Evolutionary conservation across 2,113 vertebrate species (phyloP).

Genomic region (Dasyornis broadbenti): DNA sequence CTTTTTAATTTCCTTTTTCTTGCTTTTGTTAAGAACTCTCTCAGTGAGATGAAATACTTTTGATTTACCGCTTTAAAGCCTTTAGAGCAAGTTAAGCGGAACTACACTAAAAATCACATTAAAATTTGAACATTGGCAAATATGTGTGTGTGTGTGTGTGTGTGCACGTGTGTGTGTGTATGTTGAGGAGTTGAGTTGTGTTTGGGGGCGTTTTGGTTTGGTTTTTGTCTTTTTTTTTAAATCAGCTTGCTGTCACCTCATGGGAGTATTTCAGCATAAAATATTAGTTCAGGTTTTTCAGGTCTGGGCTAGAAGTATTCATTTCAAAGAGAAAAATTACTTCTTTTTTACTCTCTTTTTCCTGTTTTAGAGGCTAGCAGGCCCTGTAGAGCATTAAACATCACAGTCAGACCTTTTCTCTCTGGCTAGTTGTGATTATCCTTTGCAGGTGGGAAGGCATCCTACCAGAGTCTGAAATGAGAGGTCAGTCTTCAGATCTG

Average conservation of each 20-base stretch:
- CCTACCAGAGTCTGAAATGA: background rate
- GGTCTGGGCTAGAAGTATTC: background rate
- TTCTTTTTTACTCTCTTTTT: background rate
- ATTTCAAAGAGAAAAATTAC: background rate
- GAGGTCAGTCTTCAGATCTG: conserved; percentile 42
- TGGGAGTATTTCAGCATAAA: background rate
- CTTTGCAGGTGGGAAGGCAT: background rate
- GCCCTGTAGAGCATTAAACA: background rate
- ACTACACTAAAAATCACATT: background rate
- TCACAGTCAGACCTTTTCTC: conserved; percentile 16
- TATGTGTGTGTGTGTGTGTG: background rate
- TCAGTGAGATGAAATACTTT: background rate
- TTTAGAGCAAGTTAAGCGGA: background rate
- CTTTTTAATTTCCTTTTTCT: background rate
- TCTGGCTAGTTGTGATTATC: background rate
- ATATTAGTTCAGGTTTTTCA: background rate
- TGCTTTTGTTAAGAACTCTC: background rate
- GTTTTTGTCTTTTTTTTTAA: background rate
- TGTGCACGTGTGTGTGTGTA: background rate
- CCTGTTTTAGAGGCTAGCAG: background rate
- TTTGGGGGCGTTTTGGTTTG: background rate
- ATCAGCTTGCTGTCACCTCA: background rate
- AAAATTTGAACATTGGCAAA: background rate
- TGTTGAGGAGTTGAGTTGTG: background rate
- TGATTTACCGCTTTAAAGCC: background rate